These are phyloP conservation scores for Cephus sareptanus DNA, from an alignment of 2,888 invertebrate genomes.

Conservation along the genomic window DNA sequence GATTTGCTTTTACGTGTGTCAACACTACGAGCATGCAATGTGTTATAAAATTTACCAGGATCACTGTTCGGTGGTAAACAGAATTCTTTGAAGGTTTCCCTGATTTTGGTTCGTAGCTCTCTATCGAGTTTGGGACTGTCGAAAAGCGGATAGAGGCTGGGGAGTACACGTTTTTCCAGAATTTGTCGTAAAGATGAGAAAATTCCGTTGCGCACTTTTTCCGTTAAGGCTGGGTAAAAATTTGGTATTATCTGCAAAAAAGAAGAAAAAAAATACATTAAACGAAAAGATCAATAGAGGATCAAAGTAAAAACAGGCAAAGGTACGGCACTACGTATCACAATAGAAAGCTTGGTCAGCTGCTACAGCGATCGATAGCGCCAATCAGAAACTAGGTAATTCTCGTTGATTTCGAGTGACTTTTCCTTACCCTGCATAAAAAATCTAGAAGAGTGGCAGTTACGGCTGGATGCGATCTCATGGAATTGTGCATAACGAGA, in stretches of 20 bases:
- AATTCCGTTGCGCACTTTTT: constrained; percentile 84
- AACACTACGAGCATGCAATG: background rate
- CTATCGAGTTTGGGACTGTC: constrained; percentile 89
- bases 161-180: constrained; percentile 90
- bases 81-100: constrained; percentile 93
- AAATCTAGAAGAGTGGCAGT: constrained; percentile 92
- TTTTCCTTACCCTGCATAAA: constrained; percentile 76
- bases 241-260: constrained; percentile 81
- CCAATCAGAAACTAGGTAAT: background rate
- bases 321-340: background rate
- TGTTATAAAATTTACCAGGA: constrained; percentile 60
- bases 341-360: background rate
- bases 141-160: constrained; percentile 86
- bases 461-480: constrained; percentile 90
- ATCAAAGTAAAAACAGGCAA: constrained; percentile 6
- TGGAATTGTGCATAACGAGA: constrained; percentile 92
- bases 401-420: background rate
- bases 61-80: constrained; percentile 72
- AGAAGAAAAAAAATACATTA: constrained; percentile 20
- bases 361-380: background rate
- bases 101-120: constrained; percentile 84
- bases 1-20: background rate
- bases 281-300: constrained; percentile 1
- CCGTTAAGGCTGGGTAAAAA: constrained; percentile 83
- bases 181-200: constrained; percentile 87